These are phyloP conservation scores for Caenorhabditis plicata DNA, from an alignment of 2,888 invertebrate genomes.

Conservation along the genomic window DNA sequence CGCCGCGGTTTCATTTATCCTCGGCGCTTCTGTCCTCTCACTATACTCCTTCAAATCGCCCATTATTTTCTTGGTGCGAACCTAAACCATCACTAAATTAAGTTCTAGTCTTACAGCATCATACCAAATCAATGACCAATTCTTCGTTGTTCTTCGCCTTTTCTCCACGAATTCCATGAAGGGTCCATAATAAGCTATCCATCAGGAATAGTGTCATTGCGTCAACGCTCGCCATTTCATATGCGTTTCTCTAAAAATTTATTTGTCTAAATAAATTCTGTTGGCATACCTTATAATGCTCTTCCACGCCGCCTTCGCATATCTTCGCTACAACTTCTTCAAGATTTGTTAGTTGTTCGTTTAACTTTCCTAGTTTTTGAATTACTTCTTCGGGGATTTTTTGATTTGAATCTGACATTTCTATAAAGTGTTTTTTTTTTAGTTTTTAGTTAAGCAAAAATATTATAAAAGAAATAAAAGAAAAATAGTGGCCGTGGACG, in stretches of 20 bases:
- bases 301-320: slow-evolving; percentile 22
- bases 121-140: slow-evolving; percentile 18
- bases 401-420: too few relatives aligned
- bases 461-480: too few relatives aligned
- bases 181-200: slow-evolving; percentile 24
- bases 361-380: slow-evolving; percentile 16
- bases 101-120: background rate
- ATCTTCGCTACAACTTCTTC: slow-evolving; percentile 18
- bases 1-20: slow-evolving; percentile 20
- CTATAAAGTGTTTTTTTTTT: too few relatives aligned
- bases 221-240: slow-evolving; percentile 29
- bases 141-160: slow-evolving; percentile 26
- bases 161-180: slow-evolving; percentile 22
- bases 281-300: slow-evolving; percentile 19
- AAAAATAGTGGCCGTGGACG: too few relatives aligned
- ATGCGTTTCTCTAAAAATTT: slow-evolving; percentile 18
- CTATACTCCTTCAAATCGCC: slow-evolving; percentile 28
- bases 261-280: background rate
- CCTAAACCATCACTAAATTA: slow-evolving; percentile 4
- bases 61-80: slow-evolving; percentile 16
- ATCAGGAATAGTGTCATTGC: slow-evolving; percentile 22
- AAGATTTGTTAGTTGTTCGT: slow-evolving; percentile 14
- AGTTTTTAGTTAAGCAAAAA: too few relatives aligned
- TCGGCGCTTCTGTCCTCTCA: slow-evolving; percentile 21
- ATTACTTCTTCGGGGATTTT: slow-evolving; percentile 25